Base-by-base conservation (phyloP, 2,888 invertebrate genomes). In the Andrena camellia region DNA sequence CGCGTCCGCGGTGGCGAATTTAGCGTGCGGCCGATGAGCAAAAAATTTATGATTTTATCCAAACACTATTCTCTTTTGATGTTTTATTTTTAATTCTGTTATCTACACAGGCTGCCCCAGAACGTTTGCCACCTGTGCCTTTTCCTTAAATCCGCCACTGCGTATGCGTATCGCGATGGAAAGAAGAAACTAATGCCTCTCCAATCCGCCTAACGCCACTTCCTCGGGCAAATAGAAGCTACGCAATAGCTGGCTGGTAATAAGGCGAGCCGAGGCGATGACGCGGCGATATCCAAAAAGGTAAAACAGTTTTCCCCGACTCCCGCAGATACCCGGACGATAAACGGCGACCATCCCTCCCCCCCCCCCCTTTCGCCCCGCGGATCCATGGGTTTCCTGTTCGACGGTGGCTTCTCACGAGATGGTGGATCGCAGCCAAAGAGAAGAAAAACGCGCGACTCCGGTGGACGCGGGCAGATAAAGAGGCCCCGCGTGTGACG, bases 231-330 rank as follows among this genome's bases (percentile, higher is more conserved):
- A 60, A 42, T 66, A 42, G 59, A 66, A 70, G 54, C 60, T n/a
- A 35, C 69, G 50, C 64, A 76, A 68, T 59, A 60, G 57, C 52
- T 20, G 50, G 75, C 29, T 48, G 20, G 50, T 80, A 77, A 73
- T 76, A 83, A 79, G 59, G 57, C 57, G 68, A 62, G 54, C 48
- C 66, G 50, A 42, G 42, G 48, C 54, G 84, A 84, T 81, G 78
- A 81, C 54, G 78, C 70, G 35, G 48, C 72, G 85, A 85, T 85
- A 85, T 84, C 84, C 85, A 71, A 85, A 85, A 84, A 74, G 72
- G 85, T 79, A 79, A 81, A 81, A 81, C 70, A 62, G 62, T 81
- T 84, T 85, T 70, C 76, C 29, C 66, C n/a, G 8, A 26, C 20
- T 35, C 8, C 33, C 13, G 26, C 13, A 64, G 83, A 81, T 78